These are phyloP conservation scores for Aphrocallistes beatrix DNA, from an alignment of 37 sponge, comb jelly and placozoan genomes.

Conservation along the genomic window DNA sequence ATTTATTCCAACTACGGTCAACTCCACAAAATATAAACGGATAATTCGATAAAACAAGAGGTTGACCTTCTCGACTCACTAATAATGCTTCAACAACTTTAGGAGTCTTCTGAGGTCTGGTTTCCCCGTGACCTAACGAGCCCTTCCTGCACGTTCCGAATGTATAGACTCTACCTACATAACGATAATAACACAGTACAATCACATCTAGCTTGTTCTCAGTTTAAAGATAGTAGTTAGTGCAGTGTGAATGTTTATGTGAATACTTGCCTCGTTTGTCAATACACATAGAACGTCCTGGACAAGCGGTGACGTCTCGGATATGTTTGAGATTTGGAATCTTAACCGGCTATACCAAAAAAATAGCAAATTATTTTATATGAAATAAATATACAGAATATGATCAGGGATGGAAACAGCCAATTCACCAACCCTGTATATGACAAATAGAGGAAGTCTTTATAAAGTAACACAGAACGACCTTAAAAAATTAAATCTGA, in stretches of 20 bases:
- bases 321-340: not conserved
- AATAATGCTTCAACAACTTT: conserved; percentile 31
- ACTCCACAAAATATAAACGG: too few relatives aligned
- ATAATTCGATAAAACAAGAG: too few relatives aligned
- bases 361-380: too few relatives aligned
- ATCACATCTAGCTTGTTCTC: not conserved
- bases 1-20: too few relatives aligned
- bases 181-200: not conserved
- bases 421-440: too few relatives aligned
- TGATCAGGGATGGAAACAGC: too few relatives aligned
- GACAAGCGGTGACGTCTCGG: not conserved
- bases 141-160: conserved; percentile 45
- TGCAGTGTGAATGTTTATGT: not conserved
- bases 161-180: conserved; percentile 33
- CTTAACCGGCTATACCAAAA: conserved; percentile 5
- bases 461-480: too few relatives aligned
- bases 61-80: too few relatives aligned
- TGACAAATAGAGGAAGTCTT: too few relatives aligned
- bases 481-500: too few relatives aligned
- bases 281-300: not conserved
- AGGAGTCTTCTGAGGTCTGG: conserved; percentile 33
- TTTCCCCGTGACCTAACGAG: conserved; percentile 40
- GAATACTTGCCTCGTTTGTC: not conserved
- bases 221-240: not conserved
- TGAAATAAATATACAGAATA: too few relatives aligned